Percentiles rank a stretch among this genome's conserved stretches.
These are phyloP conservation scores for Tokudaia muenninki DNA, from an alignment of 2,797 vertebrate species.

Conservation along the genomic window DNA sequence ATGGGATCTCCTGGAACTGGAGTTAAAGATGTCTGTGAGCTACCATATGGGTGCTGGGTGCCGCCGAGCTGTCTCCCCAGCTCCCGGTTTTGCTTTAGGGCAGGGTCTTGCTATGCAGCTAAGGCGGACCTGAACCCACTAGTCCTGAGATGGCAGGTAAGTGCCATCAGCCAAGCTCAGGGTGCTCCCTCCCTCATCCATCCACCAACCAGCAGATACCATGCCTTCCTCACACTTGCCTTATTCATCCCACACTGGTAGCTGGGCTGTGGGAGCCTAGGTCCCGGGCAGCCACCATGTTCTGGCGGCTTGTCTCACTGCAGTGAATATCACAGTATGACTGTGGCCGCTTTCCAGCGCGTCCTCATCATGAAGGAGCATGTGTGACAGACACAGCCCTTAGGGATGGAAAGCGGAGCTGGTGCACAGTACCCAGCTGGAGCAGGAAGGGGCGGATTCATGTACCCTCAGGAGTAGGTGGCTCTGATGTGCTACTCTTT, in stretches of 20 bases:
- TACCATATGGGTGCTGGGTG: background rate
- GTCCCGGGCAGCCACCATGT: background rate
- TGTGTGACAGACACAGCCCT: background rate
- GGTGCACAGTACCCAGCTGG: background rate
- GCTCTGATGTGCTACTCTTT: background rate
- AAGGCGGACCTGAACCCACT: background rate
- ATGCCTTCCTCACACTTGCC: no score
- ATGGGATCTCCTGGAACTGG: background rate
- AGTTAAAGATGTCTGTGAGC: background rate
- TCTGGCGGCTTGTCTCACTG: background rate
- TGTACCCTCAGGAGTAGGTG: background rate
- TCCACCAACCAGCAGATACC: no score
- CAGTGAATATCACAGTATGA: no score
- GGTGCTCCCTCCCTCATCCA: accelerated
- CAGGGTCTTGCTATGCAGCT: background rate
- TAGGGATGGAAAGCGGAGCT: no score
- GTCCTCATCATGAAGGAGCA: background rate
- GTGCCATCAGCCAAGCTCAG: background rate
- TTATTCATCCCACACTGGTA: no score
- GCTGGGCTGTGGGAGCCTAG: background rate
- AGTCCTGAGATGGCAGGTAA: background rate
- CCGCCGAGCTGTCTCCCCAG: background rate
- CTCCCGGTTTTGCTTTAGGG: background rate
- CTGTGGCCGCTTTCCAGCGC: background rate
- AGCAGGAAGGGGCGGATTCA: background rate